Base-by-base conservation (phyloP, 2,888 invertebrate genomes). In the Drosophila leonis region DNA sequence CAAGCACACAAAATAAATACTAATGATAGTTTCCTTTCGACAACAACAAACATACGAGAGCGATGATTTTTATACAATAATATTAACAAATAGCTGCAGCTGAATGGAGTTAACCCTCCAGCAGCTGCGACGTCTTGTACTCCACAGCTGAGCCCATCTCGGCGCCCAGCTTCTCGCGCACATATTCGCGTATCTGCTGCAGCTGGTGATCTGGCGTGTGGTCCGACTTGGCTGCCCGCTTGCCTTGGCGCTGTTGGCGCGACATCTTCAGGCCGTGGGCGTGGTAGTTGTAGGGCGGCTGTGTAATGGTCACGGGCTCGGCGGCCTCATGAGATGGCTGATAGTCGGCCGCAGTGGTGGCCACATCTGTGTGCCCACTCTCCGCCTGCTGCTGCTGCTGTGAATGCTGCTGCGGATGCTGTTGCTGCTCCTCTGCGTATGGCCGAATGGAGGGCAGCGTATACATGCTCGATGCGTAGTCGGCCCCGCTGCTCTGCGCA, bases 251-350 rank as follows among this genome's bases (percentile, higher is more conserved):
- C 72, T 61, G 42, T 52, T 42, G 64, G 27, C 67, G 75, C 20
- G 68, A 15, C 72, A 80, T 60, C 63, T 89, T 86, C 3, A 78
- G 66, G 3, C 79, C 62, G 39, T 91, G 91, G 37, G 93, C 92
- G 56, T 93, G 93, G 69, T 93, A 93, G 68, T 93, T 93, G 39
- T 81, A 92, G 18, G 93, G 93, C 12, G 85, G 80, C 69, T 91
- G 92, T 0, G 92, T 90, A 2, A 90, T 90, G 35, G 84, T 76
- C 12, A 83, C 81, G 8, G 73, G 57, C 1, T 78, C 79, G 5
- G 55, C 42, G 72, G 9, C 31, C 35, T 49, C 48, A 57, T 49
- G 42, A 4, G 55, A 27, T 33, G 72, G 54, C 51, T 75, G 79
- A 51, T 73, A 72, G 37, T 66, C 80, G 33, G 46, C 48, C 18